phyloP scores from a whole-genome alignment of 2,113 vertebrate genomes.

The Corvus moneduloides region DNA sequence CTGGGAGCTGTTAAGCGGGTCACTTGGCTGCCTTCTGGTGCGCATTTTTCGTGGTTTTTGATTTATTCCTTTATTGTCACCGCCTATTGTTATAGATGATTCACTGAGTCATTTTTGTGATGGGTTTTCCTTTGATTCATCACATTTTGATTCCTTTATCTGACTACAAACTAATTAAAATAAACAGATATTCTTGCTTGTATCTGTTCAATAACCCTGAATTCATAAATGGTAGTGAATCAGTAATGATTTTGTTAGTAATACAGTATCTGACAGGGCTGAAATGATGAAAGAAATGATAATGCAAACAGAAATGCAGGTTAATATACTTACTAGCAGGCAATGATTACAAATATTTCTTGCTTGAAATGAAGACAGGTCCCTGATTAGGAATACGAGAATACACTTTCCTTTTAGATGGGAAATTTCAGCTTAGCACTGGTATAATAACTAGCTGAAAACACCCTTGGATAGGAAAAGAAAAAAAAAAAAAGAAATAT shows the following conservation, averaged over 20 bases:
- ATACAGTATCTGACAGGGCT: neutral
- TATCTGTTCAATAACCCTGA: neutral
- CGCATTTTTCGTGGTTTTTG: neutral
- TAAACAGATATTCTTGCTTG: neutral
- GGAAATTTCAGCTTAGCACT: neutral
- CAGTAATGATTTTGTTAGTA: neutral
- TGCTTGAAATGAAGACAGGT: neutral
- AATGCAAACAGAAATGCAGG: neutral
- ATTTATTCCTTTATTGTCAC: neutral
- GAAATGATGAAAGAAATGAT: neutral
- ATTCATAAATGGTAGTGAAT: conserved; percentile 20
- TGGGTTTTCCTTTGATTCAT: neutral
- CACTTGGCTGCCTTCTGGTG: neutral
- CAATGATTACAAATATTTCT: neutral
- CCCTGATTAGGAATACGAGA: neutral
- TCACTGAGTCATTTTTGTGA: neutral
- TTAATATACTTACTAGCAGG: neutral
- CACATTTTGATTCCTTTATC: neutral
- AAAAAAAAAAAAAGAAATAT: neutral
- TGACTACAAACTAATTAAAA: conserved; percentile 10
- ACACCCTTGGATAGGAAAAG: neutral
- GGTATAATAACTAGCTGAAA: neutral
- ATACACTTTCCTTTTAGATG: neutral
- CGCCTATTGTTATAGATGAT: neutral
- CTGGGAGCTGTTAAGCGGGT: neutral